A percentile compares a stretch with the other conserved stretches of the same genome.
Conservation (phyloP, 2,797 vertebrate genomes). For the Acipenser ruthenus region DNA sequence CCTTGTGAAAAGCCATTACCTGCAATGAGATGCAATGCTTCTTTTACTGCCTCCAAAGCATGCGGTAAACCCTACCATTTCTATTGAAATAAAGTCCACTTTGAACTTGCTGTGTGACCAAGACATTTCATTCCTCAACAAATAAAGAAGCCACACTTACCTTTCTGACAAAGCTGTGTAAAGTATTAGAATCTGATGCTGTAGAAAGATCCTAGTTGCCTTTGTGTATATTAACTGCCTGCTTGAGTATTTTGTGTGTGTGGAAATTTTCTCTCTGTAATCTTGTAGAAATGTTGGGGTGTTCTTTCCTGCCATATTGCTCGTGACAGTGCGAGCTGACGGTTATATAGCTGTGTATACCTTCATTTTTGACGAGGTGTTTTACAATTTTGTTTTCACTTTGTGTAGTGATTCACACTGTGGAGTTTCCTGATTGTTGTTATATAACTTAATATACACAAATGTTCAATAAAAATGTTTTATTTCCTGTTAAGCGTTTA, state of each 20-base stretch:
- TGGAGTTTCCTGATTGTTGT: slow-evolving; percentile 98
- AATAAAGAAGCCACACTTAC: slow-evolving; percentile 70
- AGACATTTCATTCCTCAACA: slow-evolving; percentile 56
- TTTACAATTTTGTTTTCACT: slow-evolving; percentile 93
- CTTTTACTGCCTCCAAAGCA: slow-evolving; percentile 49
- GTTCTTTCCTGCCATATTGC: slow-evolving; percentile 92
- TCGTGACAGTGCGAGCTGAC: slow-evolving; percentile 74
- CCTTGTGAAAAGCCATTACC: slow-evolving; percentile 58
- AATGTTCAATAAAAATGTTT: slow-evolving; percentile 99
- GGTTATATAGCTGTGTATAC: slow-evolving; percentile 93
- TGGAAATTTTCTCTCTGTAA: slow-evolving; percentile 92
- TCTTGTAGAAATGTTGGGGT: slow-evolving; percentile 93
- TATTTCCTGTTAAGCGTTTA: slow-evolving; percentile 89
- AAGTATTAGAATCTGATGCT: slow-evolving; percentile 97
- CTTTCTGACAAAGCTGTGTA: slow-evolving; percentile 91
- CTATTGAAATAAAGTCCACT: slow-evolving; percentile 25
- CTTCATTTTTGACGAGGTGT: slow-evolving; percentile 97
- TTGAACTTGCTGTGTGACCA: slow-evolving; percentile 64
- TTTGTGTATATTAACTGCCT: slow-evolving; percentile 99
- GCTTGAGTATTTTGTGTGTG: slow-evolving; percentile 97
- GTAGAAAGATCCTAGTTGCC: slow-evolving; percentile 99
- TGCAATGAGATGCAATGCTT: slow-evolving; percentile 45
- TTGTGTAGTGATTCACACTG: slow-evolving; percentile 97
- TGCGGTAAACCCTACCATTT: slow-evolving; percentile 22
- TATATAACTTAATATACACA: slow-evolving; percentile 97